Conservation (phyloP, 2,113 vertebrate species). For the Leucosticte australis region DNA sequence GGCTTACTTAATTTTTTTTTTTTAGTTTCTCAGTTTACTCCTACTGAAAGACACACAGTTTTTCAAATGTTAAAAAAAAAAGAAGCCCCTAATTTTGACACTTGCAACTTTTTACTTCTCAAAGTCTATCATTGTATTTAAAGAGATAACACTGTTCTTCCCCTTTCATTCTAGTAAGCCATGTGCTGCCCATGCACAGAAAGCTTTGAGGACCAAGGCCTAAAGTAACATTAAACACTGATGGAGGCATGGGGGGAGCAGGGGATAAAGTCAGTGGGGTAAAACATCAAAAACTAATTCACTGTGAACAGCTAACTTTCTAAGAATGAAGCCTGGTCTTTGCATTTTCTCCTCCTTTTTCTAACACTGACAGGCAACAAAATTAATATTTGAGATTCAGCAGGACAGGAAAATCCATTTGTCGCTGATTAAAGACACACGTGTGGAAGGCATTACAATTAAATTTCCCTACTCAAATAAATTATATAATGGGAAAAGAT, state of each 20-base stretch:
- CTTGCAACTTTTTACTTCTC: neutral
- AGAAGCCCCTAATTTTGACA: neutral
- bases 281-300: neutral
- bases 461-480: neutral
- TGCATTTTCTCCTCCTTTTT: neutral
- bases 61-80: neutral
- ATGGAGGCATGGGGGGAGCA: neutral
- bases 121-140: neutral
- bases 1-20: neutral
- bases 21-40: neutral
- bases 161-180: neutral
- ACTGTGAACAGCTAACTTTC: neutral
- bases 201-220: neutral
- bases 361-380: neutral
- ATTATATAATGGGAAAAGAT: neutral
- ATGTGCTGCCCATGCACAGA: neutral
- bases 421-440: neutral
- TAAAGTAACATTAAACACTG: neutral
- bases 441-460: neutral
- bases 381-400: neutral
- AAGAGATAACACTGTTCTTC: neutral
- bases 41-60: neutral
- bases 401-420: conserved; percentile 7
- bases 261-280: neutral
- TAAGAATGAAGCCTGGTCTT: neutral